Evolutionary conservation across 2,797 vertebrate species (phyloP).

Genomic region (Halcyon chelicuti): DNA sequence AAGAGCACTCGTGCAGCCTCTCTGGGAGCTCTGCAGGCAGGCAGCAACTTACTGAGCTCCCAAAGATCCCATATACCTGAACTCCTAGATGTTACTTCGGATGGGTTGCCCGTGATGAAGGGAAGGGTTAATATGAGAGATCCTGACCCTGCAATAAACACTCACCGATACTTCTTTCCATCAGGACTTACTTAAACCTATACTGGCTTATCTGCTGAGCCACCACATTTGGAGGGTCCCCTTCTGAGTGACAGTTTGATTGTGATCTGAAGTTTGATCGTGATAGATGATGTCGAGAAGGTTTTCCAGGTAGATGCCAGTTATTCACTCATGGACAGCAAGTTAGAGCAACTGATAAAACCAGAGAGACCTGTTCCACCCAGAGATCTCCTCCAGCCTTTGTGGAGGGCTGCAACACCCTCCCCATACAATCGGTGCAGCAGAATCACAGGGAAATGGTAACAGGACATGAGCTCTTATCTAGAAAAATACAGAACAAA

Average conservation of each 20-base stretch:
- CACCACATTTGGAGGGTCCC: neutral
- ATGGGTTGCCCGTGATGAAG: slow-evolving; percentile 27
- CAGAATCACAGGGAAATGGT: neutral
- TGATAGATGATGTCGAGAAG: neutral
- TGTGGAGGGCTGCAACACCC: neutral
- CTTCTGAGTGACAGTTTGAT: neutral
- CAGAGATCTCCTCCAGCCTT: neutral
- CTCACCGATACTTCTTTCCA: slow-evolving; percentile 35
- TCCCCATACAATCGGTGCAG: neutral
- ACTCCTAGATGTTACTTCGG: slow-evolving; percentile 33
- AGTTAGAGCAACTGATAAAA: neutral
- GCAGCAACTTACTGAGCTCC: slow-evolving; percentile 29
- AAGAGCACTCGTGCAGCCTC: neutral
- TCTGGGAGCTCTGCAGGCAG: neutral
- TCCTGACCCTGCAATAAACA: slow-evolving; percentile 58
- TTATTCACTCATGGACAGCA: neutral
- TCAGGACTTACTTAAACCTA: neutral
- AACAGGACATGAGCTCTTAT: neutral
- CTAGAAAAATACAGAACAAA: slow-evolving; percentile 10
- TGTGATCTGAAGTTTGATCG: neutral
- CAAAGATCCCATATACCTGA: neutral
- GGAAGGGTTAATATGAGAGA: slow-evolving; percentile 15
- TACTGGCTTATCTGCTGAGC: neutral
- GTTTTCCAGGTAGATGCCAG: neutral
- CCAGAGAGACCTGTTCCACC: neutral